Evolutionary conservation across 2,113 vertebrate genomes (phyloP), one percentile per base, ranked within the genome.

Genomic region (Noturus placidus): DNA sequence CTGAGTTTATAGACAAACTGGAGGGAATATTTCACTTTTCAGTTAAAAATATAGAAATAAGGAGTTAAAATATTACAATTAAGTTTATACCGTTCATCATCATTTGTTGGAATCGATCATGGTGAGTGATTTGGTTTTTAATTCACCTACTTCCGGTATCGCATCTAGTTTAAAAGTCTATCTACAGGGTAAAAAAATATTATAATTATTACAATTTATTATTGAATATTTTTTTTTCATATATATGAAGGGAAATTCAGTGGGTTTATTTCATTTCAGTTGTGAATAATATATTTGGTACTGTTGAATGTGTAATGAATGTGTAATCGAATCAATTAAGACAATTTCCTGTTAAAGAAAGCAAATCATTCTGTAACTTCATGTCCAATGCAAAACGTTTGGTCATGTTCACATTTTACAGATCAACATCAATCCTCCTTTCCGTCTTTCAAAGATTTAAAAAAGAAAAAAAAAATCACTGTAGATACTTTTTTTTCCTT

Each of bases 71-170:
- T 38, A 25, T 25, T 30, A 57, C 6, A 56, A 38, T 14, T 25
- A 25, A 81, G 56, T 13, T 5, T 35, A 22, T 20, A 57, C 35
- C 5, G 0, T 59, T 81, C 42, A 2, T 81, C 33, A 7, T 59
- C 54, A 38, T 1, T 20, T 30, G 7, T n/a, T 79, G 50, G 52
- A 80, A 15, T 81, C 79, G 79, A 81, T 81, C 25, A 81, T 81
- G 79, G 79, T 81, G 50, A 81, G 79, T 61, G 20, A 59, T 59
- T 22, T 59, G 22, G 79, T 11, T 81, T 38, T 25, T 81, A 35
- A 33, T 80, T 11, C 1, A 35, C 19, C 4, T 54, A 35, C 54
- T 30, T 78, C 76, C 50, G 76, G 46, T 78, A 54, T 78, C 15
- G 15, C n/a, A 2, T 22, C 30, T 33, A 30, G 50, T 30, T 11